Percentiles rank a stretch among this genome's conserved stretches.
phyloP scores from a whole-genome alignment of 2,113 vertebrate species.

The Lutjanus erythropterus region DNA sequence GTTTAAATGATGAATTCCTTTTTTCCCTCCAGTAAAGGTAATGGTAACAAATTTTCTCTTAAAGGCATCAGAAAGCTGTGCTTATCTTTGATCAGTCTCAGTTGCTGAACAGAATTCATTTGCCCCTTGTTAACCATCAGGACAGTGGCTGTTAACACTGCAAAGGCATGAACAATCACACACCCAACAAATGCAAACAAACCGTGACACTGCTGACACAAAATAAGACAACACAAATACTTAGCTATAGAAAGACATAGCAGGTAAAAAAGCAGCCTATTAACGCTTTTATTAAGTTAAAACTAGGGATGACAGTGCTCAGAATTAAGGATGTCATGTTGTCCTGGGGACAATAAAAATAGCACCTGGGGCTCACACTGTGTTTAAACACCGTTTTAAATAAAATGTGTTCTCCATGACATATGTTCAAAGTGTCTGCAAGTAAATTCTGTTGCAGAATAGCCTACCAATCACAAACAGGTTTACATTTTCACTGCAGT shows the following conservation, averaged over 20 bases:
- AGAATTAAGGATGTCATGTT: too few species aligned
- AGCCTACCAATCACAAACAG: too few species aligned
- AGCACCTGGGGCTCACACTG: too few species aligned
- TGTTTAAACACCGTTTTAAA: too few species aligned
- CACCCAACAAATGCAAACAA: not conserved
- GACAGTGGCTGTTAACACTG: not conserved
- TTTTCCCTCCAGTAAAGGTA: slow-evolving; percentile 27
- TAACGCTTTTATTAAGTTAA: not conserved
- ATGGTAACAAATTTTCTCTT: slow-evolving; percentile 23
- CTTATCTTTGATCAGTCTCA: slow-evolving; percentile 10
- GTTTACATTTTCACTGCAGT: too few species aligned
- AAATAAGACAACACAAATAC: not conserved
- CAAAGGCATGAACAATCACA: not conserved
- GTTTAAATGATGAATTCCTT: slow-evolving; percentile 24
- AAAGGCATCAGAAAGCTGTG: slow-evolving; percentile 12
- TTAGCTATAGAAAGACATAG: not conserved
- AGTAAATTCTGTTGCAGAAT: too few species aligned
- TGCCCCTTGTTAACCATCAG: not conserved
- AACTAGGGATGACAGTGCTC: too few species aligned
- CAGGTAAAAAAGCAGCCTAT: not conserved
- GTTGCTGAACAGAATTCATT: slow-evolving; percentile 11
- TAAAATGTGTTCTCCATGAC: too few species aligned
- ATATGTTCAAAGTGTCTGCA: too few species aligned
- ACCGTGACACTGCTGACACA: not conserved
- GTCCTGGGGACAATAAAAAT: too few species aligned